These are phyloP conservation scores for Coregonus clupeaformis DNA, from an alignment of 2,113 vertebrate species.

Conservation along the genomic window DNA sequence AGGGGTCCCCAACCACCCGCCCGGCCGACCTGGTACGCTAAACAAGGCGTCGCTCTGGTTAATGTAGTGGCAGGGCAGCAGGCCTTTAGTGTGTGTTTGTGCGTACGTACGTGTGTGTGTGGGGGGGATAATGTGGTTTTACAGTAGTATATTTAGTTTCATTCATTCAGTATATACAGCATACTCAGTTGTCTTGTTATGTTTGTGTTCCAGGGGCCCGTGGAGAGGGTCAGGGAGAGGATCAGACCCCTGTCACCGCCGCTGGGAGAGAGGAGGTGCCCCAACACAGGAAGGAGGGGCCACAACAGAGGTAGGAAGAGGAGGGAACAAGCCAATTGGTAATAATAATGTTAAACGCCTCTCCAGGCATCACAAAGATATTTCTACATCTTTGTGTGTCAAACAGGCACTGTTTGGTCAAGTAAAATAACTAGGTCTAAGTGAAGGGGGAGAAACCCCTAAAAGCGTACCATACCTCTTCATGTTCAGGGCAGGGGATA, in stretches of 20 bases:
- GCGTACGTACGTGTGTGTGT: not conserved
- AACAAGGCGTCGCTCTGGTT: constrained; percentile 45
- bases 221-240: constrained; percentile 18
- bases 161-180: no score
- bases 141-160: no score
- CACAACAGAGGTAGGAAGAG: not conserved
- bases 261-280: constrained; percentile 35
- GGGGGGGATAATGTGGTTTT: no score
- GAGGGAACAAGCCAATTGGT: constrained; percentile 49
- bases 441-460: no score
- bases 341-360: constrained; percentile 25
- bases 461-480: not conserved
- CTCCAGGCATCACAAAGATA: not conserved
- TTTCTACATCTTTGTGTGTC: not conserved
- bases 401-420: no score
- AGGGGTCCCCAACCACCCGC: constrained; percentile 46
- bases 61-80: constrained; percentile 58
- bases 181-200: not conserved
- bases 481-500: not conserved
- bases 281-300: constrained; percentile 10
- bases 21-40: constrained; percentile 46
- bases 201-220: not conserved
- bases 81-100: constrained; percentile 11
- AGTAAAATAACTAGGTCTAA: no score
- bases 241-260: constrained; percentile 38